Percentiles rank a stretch among this genome's conserved stretches.
phyloP scores from a whole-genome alignment of 2,797 vertebrate species.

The Nannoperca obscura region DNA sequence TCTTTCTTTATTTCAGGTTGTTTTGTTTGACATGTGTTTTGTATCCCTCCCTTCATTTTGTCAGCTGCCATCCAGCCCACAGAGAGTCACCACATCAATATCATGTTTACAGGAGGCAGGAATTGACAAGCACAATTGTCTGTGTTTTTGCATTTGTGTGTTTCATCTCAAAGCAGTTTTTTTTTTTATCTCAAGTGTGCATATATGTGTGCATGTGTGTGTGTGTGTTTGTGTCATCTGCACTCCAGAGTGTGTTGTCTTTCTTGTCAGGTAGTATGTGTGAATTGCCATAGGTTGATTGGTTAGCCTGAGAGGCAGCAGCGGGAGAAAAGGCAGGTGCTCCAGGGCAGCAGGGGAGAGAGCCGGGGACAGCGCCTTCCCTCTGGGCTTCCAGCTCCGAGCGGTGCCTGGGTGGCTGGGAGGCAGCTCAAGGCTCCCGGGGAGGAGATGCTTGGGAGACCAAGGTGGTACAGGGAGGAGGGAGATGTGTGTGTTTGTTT shows the following conservation, averaged over 20 bases:
- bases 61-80: conserved; percentile 41
- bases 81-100: conserved; percentile 41
- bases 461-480: conserved; percentile 42
- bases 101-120: conserved; percentile 47
- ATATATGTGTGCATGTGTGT: conserved; percentile 5
- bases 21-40: conserved; percentile 26
- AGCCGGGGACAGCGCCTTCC: conserved; percentile 41
- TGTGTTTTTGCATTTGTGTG: conserved; percentile 54
- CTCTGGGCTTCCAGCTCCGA: conserved; percentile 67
- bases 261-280: conserved; percentile 54
- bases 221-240: conserved; percentile 24
- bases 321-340: conserved; percentile 61
- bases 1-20: conserved; percentile 10
- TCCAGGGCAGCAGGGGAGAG: conserved; percentile 59
- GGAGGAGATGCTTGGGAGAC: conserved; percentile 58
- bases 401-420: conserved; percentile 60
- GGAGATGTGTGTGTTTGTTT: conserved; percentile 51
- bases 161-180: conserved; percentile 41
- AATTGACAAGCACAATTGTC: conserved; percentile 39
- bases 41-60: conserved; percentile 29
- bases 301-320: conserved; percentile 64
- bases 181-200: conserved; percentile 26
- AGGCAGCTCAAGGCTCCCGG: conserved; percentile 61
- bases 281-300: conserved; percentile 64
- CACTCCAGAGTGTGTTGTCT: conserved; percentile 36